These are phyloP conservation scores for Meta bourneti DNA, from an alignment of 2,888 invertebrate genomes.

Conservation along the genomic window DNA sequence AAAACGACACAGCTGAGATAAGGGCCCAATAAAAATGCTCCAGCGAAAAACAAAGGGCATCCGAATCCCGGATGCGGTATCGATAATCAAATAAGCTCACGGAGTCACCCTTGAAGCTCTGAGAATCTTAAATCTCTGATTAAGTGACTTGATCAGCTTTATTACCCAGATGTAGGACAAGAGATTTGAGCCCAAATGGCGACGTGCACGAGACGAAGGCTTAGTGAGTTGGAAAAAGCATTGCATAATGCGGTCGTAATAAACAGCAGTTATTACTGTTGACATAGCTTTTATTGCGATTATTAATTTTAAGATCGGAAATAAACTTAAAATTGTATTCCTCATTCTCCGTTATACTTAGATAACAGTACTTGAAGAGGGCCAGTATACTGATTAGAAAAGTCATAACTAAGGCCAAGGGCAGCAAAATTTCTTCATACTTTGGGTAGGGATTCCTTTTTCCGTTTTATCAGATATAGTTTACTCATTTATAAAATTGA, in stretches of 20 bases:
- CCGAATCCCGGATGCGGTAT: conserved; percentile 56
- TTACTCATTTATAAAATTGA: too few relatives aligned
- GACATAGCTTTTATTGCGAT: not conserved
- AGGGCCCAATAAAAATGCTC: conserved; percentile 59
- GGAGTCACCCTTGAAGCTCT: conserved; percentile 1
- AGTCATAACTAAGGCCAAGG: too few relatives aligned
- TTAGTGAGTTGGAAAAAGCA: not conserved
- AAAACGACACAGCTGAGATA: conserved; percentile 63
- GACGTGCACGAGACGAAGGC: conserved; percentile 6
- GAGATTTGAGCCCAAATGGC: conserved; percentile 42
- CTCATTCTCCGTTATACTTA: too few relatives aligned
- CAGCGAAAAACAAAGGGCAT: conserved; percentile 34
- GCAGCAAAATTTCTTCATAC: too few relatives aligned
- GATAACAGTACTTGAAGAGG: too few relatives aligned
- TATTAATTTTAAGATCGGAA: not conserved
- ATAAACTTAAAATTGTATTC: not conserved
- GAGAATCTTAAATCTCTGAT: conserved; percentile 60
- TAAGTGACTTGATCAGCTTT: conserved; percentile 61
- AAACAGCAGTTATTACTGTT: not conserved
- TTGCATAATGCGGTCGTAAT: not conserved
- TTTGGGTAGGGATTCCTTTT: too few relatives aligned
- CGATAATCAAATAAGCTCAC: conserved; percentile 49
- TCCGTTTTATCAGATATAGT: too few relatives aligned
- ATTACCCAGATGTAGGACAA: conserved; percentile 25
- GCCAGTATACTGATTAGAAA: too few relatives aligned